A percentile compares a stretch with the other conserved stretches of the same genome.
phyloP scores from a whole-genome alignment of 2,888 invertebrate species.

The Lacanobia wlatinum region DNA sequence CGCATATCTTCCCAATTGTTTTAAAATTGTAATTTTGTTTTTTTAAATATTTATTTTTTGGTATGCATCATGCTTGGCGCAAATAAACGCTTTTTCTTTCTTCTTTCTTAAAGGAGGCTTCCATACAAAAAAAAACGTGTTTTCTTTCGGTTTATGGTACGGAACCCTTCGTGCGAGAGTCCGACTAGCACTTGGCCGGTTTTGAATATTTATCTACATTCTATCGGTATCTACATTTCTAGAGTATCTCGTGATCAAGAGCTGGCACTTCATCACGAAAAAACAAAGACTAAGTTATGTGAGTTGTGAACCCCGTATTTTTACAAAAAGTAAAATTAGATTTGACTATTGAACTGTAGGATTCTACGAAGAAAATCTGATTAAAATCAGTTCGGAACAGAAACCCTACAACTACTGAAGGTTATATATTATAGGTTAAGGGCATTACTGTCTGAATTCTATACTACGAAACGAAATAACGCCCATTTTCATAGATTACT shows the following conservation, averaged over 20 bases:
- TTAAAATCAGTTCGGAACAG: conserved; percentile 20
- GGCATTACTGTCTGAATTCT: not conserved
- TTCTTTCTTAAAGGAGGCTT: too few species aligned
- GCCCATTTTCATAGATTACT: conserved; percentile 7
- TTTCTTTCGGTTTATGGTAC: too few species aligned
- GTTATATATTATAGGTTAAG: not conserved
- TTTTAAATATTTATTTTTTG: too few species aligned
- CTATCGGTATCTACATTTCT: not conserved
- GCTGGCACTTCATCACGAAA: not conserved
- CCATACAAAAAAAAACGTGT: too few species aligned
- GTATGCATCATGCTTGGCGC: too few species aligned
- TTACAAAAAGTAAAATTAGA: conserved; percentile 13
- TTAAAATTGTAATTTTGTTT: too few species aligned
- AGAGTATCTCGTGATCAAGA: not conserved
- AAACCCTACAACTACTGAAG: conserved; percentile 34
- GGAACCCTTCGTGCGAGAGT: too few species aligned
- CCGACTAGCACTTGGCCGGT: too few species aligned
- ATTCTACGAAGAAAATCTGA: conserved; percentile 30
- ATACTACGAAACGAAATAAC: conserved; percentile 9
- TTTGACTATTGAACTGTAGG: not conserved
- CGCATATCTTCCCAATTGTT: too few species aligned
- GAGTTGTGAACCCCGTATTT: not conserved
- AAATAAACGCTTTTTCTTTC: too few species aligned
- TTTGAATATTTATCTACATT: not conserved
- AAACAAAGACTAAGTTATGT: not conserved